A percentile compares a stretch with the other conserved stretches of the same genome.
Conservation (phyloP, 2,113 vertebrate genomes). For the Tetrao urogallus region DNA sequence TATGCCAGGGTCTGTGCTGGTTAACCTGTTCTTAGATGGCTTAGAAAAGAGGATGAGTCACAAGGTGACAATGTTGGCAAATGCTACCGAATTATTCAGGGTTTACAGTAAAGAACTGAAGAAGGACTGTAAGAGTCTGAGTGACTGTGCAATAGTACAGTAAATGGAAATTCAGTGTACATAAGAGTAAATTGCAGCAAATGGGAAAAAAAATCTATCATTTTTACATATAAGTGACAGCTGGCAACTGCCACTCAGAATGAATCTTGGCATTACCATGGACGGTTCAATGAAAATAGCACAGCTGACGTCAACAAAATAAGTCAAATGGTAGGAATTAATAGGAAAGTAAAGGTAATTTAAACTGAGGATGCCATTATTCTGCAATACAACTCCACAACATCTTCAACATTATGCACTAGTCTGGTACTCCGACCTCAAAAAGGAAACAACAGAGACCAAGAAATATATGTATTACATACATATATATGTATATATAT, state of each 20-base stretch:
- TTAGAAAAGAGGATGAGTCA: not conserved
- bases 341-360: not conserved
- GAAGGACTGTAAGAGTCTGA: not conserved
- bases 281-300: not conserved
- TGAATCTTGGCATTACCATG: not conserved
- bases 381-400: not conserved
- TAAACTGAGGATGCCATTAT: not conserved
- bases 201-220: not conserved
- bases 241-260: not conserved
- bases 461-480: too few relatives aligned
- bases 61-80: not conserved
- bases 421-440: not conserved
- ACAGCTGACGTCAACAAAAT: not conserved
- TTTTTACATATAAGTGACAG: not conserved
- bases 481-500: too few relatives aligned
- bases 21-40: not conserved
- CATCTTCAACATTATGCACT: not conserved
- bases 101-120: not conserved
- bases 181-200: not conserved
- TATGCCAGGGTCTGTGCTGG: not conserved
- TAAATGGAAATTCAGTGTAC: not conserved
- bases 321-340: not conserved
- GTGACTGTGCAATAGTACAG: not conserved
- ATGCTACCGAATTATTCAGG: conserved; percentile 2
- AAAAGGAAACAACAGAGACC: not conserved